A percentile compares a stretch with the other conserved stretches of the same genome.
Conservation (phyloP, 2,797 vertebrate species). For the Galago senegalensis region DNA sequence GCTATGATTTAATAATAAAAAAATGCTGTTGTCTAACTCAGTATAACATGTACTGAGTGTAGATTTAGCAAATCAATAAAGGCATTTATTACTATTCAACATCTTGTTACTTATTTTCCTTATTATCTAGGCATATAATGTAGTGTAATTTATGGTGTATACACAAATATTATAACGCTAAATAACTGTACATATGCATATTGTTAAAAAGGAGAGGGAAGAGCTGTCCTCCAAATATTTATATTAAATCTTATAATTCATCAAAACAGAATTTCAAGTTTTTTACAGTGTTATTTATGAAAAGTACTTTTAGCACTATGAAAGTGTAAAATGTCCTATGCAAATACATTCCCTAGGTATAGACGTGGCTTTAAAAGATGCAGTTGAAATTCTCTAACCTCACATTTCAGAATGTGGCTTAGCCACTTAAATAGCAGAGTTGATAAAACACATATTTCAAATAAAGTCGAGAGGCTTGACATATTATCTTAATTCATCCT, state of each 20-base stretch:
- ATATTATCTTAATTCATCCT: constrained; percentile 13
- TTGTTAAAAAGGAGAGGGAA: background rate
- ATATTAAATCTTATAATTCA: background rate
- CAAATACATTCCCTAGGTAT: background rate
- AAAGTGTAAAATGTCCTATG: background rate
- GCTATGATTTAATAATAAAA: background rate
- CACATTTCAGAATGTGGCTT: background rate
- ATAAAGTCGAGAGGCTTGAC: constrained; percentile 16
- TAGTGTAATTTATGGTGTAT: background rate
- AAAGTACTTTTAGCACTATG: background rate
- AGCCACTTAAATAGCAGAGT: background rate
- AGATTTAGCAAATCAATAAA: background rate
- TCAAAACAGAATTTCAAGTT: background rate
- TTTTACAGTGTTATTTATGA: background rate
- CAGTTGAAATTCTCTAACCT: background rate
- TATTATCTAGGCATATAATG: background rate
- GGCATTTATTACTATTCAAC: background rate
- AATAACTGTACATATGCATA: background rate
- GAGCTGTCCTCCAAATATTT: background rate
- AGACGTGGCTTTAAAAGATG: constrained; percentile 34
- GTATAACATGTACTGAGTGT: background rate
- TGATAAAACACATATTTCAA: constrained; percentile 56
- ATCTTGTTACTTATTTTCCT: background rate
- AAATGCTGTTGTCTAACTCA: background rate
- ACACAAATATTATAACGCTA: background rate